Conservation (phyloP, 2,113 vertebrate genomes). For the Coracopsis vasa region DNA sequence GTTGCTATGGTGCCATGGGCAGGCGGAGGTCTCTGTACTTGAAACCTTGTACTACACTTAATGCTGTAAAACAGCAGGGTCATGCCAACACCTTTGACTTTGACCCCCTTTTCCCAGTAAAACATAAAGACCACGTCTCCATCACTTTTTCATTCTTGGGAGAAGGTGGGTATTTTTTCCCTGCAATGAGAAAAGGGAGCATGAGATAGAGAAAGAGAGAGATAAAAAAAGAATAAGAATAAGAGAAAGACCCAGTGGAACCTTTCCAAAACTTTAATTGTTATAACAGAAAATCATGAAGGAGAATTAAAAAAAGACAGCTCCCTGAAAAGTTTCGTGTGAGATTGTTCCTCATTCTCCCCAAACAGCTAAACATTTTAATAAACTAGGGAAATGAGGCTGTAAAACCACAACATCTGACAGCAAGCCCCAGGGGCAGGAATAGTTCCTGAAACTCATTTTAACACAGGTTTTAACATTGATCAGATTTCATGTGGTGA, state of each 20-base stretch:
- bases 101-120: background rate
- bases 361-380: conserved; percentile 50
- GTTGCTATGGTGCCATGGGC: conserved; percentile 54
- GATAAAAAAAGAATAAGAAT: background rate
- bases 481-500: conserved; percentile 59
- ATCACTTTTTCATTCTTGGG: background rate
- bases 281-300: conserved; percentile 9
- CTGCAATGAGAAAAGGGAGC: background rate
- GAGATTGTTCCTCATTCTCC: conserved; percentile 26
- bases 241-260: background rate
- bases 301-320: background rate
- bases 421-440: conserved; percentile 33
- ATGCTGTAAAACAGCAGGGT: conserved; percentile 38
- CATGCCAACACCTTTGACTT: conserved; percentile 37
- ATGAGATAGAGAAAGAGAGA: background rate
- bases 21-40: background rate
- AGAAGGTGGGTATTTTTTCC: background rate
- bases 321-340: conserved; percentile 5
- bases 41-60: conserved; percentile 23
- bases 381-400: conserved; percentile 49
- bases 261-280: background rate
- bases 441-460: conserved; percentile 57
- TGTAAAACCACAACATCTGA: conserved; percentile 52
- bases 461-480: conserved; percentile 47
- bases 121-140: background rate